Percentiles rank a stretch among this genome's conserved stretches.
Conservation (phyloP, 2,797 vertebrate genomes). For the Thamnophis elegans region DNA sequence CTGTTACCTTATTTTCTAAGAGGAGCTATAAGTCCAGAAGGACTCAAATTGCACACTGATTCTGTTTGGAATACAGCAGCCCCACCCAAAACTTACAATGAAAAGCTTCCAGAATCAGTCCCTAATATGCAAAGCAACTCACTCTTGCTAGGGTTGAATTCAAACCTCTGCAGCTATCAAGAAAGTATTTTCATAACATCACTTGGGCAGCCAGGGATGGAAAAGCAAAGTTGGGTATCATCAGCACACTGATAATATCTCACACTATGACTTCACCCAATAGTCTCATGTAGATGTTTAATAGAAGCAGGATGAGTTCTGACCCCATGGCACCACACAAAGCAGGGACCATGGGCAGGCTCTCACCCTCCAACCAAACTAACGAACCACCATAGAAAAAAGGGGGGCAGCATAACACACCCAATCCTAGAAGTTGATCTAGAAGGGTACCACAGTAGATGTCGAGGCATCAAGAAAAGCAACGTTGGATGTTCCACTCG, state of each 20-base stretch:
- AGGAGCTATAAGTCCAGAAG: background rate
- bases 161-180: background rate
- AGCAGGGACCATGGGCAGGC: background rate
- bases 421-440: background rate
- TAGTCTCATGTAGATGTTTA: background rate
- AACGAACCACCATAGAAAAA: background rate
- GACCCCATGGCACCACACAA: background rate
- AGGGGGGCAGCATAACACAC: background rate
- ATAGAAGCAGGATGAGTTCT: background rate
- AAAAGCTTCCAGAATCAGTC: background rate
- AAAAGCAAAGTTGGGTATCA: background rate
- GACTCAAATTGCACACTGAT: background rate
- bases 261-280: background rate
- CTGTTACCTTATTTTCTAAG: background rate
- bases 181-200: background rate
- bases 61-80: background rate
- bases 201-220: background rate
- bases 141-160: background rate
- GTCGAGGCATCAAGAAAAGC: background rate
- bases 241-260: background rate
- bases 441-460: background rate
- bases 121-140: background rate
- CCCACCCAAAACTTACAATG: background rate
- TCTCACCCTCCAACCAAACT: background rate
- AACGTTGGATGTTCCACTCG: background rate